Conservation (phyloP, 2,113 vertebrate species). For the Phylloscopus trochilus region DNA sequence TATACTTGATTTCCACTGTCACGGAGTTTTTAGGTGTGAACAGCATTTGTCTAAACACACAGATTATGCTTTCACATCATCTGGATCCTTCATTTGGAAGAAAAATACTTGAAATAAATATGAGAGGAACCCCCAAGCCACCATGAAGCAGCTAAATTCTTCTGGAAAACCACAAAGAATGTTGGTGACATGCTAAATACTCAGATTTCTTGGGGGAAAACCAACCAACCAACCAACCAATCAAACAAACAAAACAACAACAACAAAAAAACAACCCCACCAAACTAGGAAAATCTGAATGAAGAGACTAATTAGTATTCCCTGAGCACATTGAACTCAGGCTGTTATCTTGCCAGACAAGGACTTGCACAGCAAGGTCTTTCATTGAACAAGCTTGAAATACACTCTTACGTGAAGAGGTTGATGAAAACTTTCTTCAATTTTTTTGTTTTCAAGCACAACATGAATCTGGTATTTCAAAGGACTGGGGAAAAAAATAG, state of each 20-base stretch:
- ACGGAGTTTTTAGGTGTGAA: not conserved
- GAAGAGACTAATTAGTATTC: conserved; percentile 28
- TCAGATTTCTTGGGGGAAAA: not conserved
- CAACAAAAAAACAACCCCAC: not conserved
- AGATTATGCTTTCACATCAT: not conserved
- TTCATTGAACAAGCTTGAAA: conserved; percentile 41
- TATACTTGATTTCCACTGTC: not conserved
- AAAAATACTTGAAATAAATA: not conserved
- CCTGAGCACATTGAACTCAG: not conserved
- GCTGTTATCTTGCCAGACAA: conserved; percentile 49
- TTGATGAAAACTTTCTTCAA: conserved; percentile 21
- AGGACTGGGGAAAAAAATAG: not conserved
- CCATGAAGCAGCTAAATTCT: conserved; percentile 17
- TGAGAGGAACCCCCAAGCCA: not conserved
- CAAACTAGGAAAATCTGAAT: conserved; percentile 2
- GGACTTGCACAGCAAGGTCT: not conserved
- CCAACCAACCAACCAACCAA: not conserved
- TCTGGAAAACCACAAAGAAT: conserved; percentile 24
- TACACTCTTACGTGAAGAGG: not conserved
- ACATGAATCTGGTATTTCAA: conserved; percentile 4
- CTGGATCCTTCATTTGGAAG: not conserved
- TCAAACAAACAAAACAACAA: not conserved
- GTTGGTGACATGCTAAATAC: not conserved
- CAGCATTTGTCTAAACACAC: not conserved
- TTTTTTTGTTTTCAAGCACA: conserved; percentile 30